These are phyloP conservation scores for Montipora foliosa DNA, from an alignment of 64 coral and sea anemone species.

Conservation along the genomic window DNA sequence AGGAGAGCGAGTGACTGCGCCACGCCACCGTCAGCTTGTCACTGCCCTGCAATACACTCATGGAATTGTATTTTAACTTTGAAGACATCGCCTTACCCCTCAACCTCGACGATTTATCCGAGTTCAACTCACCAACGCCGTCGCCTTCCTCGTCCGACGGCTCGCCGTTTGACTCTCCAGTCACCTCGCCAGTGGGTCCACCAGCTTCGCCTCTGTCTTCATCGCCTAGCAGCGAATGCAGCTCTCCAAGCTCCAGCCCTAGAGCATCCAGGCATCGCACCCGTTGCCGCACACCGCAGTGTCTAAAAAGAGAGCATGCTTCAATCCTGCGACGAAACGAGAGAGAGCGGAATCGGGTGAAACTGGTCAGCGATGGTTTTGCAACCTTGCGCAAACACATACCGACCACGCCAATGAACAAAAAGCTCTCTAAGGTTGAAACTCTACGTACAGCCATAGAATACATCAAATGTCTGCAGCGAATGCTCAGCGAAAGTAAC, in stretches of 20 bases:
- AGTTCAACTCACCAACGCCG: conserved; percentile 68
- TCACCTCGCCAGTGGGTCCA: conserved; percentile 68
- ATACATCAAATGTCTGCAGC: conserved; percentile 93
- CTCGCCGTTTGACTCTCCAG: conserved; percentile 63
- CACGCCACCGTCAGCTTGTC: conserved; percentile 12
- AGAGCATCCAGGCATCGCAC: conserved; percentile 71
- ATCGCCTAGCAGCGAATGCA: conserved; percentile 42
- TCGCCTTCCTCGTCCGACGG: conserved; percentile 77
- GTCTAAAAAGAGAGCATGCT: conserved; percentile 85
- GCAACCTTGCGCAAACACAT: conserved; percentile 80
- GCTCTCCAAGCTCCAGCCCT: conserved; percentile 46
- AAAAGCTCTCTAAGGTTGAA: conserved; percentile 98
- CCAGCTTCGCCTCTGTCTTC: conserved; percentile 62
- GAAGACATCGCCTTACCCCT: conserved; percentile 48
- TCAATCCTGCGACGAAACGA: conserved; percentile 92
- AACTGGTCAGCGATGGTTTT: conserved; percentile 96
- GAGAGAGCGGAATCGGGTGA: conserved; percentile 89
- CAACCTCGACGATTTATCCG: conserved; percentile 80
- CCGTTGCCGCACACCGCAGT: conserved; percentile 72
- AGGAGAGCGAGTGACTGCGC: conserved; percentile 8
- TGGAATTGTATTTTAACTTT: conserved; percentile 5
- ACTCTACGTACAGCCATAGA: conserved; percentile 91
- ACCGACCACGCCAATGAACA: conserved; percentile 82
- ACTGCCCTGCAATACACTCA: conserved; percentile 24
- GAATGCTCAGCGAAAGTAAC: conserved; percentile 86